A percentile compares a stretch with the other conserved stretches of the same genome.
These are phyloP conservation scores for Salmo trutta DNA, from an alignment of 2,797 vertebrate species.

Conservation along the genomic window DNA sequence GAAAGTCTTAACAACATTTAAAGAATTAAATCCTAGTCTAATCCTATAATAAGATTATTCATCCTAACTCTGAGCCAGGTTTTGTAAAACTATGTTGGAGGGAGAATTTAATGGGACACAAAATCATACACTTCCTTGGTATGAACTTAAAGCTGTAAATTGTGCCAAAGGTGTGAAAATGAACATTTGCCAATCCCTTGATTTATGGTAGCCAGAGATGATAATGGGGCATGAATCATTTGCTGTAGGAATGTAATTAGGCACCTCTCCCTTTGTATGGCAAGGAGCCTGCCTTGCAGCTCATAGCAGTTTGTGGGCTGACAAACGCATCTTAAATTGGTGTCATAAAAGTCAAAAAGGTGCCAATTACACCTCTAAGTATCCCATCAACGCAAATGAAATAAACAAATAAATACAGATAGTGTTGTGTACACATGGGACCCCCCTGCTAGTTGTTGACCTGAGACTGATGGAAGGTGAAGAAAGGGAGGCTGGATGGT, in stretches of 20 bases:
- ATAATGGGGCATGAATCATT: constrained; percentile 80
- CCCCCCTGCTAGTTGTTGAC: constrained; percentile 48
- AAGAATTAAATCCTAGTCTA: constrained; percentile 27
- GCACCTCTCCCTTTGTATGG: constrained; percentile 70
- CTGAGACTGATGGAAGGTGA: constrained; percentile 27
- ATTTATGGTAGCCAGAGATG: constrained; percentile 77
- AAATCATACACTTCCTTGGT: constrained; percentile 51
- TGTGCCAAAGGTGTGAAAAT: constrained; percentile 67
- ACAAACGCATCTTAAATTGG: constrained; percentile 83
- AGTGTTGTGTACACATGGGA: constrained; percentile 54
- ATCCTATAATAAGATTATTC: constrained; percentile 61
- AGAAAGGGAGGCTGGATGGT: constrained; percentile 50
- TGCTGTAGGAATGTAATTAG: constrained; percentile 80
- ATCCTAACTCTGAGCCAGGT: constrained; percentile 42
- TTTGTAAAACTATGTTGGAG: constrained; percentile 56
- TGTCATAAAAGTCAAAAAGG: constrained; percentile 86
- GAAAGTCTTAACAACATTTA: constrained; percentile 3
- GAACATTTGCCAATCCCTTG: constrained; percentile 74
- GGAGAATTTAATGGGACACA: constrained; percentile 56
- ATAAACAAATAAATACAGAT: constrained; percentile 73
- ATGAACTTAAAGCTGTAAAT: constrained; percentile 61
- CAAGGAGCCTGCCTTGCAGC: constrained; percentile 65
- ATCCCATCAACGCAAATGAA: constrained; percentile 73
- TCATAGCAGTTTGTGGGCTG: constrained; percentile 78
- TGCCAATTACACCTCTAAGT: constrained; percentile 83